Evolutionary conservation across 1,140 invertebrate genomes (phyloP).

Genomic region (Zaprionus camerounensis): DNA sequence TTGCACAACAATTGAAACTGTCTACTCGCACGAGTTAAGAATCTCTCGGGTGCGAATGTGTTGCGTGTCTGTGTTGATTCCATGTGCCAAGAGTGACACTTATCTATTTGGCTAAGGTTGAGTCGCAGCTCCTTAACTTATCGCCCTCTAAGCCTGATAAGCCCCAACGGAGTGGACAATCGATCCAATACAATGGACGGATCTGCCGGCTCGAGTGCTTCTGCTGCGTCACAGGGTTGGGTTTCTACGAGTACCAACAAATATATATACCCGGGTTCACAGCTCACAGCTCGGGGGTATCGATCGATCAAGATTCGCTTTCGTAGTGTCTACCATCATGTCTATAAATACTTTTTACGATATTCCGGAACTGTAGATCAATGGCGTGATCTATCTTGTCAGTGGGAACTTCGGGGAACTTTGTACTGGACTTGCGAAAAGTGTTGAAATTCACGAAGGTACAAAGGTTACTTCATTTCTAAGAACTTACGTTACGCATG

Average conservation of each 20-base stretch:
- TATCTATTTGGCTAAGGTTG: constrained; percentile 62
- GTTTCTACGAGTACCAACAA: background rate
- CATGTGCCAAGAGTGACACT: constrained; percentile 64
- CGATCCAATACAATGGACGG: constrained; percentile 45
- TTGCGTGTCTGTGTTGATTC: constrained; percentile 24
- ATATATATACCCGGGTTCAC: background rate
- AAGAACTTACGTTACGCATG: background rate
- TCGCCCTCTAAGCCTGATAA: constrained; percentile 66
- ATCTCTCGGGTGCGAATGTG: constrained; percentile 3
- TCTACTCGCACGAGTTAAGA: constrained; percentile 37
- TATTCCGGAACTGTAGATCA: background rate
- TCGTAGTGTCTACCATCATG: constrained; percentile 1
- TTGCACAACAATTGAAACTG: constrained; percentile 61
- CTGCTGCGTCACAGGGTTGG: constrained; percentile 1
- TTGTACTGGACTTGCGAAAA: background rate
- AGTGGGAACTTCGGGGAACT: background rate
- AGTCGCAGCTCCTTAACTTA: constrained; percentile 61
- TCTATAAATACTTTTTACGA: constrained; percentile 4
- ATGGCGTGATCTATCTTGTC: background rate
- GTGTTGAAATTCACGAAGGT: background rate
- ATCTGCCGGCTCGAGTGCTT: constrained; percentile 21
- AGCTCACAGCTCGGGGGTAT: background rate
- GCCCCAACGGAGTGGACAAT: constrained; percentile 58
- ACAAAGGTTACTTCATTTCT: background rate
- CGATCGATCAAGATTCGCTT: background rate